Percentiles rank a stretch among this genome's conserved stretches.
Evolutionary conservation across 1,140 invertebrate species (phyloP).

Genomic region (Druon quercuslanigerum): DNA sequence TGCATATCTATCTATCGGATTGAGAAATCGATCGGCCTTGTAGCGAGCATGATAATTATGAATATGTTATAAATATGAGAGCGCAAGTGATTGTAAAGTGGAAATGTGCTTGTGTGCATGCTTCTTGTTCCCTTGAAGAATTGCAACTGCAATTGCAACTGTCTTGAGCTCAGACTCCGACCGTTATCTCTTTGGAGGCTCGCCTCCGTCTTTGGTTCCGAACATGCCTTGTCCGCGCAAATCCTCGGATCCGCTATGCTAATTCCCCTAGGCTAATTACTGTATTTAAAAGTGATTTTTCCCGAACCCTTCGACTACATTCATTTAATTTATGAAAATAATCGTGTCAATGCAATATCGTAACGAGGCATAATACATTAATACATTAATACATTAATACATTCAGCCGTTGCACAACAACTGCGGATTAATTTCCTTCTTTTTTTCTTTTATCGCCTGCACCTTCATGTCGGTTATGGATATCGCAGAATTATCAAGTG

Average conservation of each 20-base stretch:
- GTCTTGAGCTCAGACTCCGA: conserved; percentile 47
- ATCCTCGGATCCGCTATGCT: conserved; percentile 40
- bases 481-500: no score
- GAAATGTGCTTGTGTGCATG: conserved; percentile 39
- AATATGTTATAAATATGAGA: conserved; percentile 73
- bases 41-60: conserved; percentile 71
- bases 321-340: conserved; percentile 32
- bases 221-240: background rate
- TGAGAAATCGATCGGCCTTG: conserved; percentile 71
- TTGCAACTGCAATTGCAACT: conserved; percentile 43
- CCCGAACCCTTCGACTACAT: conserved; percentile 1
- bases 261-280: conserved; percentile 45
- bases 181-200: conserved; percentile 67
- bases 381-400: conserved; percentile 27
- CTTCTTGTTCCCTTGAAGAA: conserved; percentile 57
- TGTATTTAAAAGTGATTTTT: conserved; percentile 44
- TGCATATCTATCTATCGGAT: conserved; percentile 57
- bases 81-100: conserved; percentile 60
- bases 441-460: background rate
- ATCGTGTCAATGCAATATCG: conserved; percentile 43
- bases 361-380: conserved; percentile 21
- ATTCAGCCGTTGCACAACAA: conserved; percentile 16
- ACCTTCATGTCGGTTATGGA: background rate
- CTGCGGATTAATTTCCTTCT: conserved; percentile 16
- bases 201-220: conserved; percentile 46